A percentile compares a stretch with the other conserved stretches of the same genome.
Conservation (phyloP, 2,797 vertebrate species). For the Enteromius mattozi region DNA sequence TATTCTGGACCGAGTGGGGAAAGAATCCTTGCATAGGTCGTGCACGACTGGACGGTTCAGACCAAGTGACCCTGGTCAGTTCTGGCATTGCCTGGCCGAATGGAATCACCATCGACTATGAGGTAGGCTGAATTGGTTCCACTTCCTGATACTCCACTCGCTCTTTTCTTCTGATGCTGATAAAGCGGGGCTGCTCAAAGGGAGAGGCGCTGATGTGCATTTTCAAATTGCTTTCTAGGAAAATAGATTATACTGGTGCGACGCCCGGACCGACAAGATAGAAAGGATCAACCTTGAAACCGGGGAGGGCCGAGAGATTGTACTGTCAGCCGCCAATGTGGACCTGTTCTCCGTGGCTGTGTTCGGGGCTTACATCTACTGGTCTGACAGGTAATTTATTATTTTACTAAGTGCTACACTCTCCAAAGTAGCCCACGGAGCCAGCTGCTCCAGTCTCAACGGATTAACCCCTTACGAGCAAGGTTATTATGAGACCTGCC, state of each 20-base stretch:
- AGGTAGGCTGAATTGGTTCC: conserved; percentile 76
- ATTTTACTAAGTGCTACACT: conserved; percentile 85
- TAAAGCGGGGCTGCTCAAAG: conserved; percentile 66
- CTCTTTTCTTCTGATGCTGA: conserved; percentile 66
- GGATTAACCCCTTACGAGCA: conserved; percentile 79
- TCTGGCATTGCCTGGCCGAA: conserved; percentile 94
- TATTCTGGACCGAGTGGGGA: conserved; percentile 99
- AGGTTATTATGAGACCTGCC: conserved; percentile 71
- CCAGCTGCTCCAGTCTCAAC: conserved; percentile 78
- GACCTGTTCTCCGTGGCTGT: conserved; percentile 98
- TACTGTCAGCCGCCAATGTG: conserved; percentile 95
- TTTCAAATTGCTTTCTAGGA: conserved; percentile 91
- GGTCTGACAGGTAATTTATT: conserved; percentile 99
- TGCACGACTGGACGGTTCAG: conserved; percentile 92
- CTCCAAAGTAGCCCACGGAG: conserved; percentile 76
- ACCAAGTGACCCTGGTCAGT: conserved; percentile 91
- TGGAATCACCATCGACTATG: conserved; percentile 95
- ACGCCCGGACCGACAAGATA: conserved; percentile 98
- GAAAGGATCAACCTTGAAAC: conserved; percentile 99
- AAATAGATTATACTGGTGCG: conserved; percentile 99
- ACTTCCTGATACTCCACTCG: conserved; percentile 37
- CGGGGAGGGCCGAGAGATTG: conserved; percentile 93
- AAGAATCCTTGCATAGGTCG: conserved; percentile 94
- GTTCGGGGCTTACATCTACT: conserved; percentile 99
- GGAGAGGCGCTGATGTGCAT: conserved; percentile 74